A percentile compares a stretch with the other conserved stretches of the same genome.
Evolutionary conservation across 2,113 vertebrate species (phyloP).

Genomic region (Ellobius talpinus): DNA sequence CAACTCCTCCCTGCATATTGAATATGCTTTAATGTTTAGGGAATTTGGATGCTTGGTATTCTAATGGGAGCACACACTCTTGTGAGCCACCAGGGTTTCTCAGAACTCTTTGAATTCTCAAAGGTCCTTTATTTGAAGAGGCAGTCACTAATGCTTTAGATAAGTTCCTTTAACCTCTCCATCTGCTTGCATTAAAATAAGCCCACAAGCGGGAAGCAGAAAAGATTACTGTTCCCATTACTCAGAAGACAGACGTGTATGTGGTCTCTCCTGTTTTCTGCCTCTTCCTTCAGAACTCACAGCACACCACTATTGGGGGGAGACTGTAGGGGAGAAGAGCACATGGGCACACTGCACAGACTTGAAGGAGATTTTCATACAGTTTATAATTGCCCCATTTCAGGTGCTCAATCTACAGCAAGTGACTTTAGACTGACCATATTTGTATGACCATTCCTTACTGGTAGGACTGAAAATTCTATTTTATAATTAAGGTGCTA

Average conservation of each 20-base stretch:
- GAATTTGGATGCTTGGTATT: not conserved
- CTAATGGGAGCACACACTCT: not conserved
- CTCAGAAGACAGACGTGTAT: rapidly evolving
- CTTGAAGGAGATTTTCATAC: not conserved
- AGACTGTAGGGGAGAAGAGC: rapidly evolving
- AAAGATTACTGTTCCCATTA: not conserved
- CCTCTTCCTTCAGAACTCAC: not conserved
- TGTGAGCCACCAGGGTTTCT: constrained; percentile 1
- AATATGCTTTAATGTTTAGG: not conserved
- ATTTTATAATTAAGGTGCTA: constrained; percentile 19
- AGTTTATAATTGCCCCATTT: not conserved
- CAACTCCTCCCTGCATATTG: not conserved
- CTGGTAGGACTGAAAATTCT: not conserved
- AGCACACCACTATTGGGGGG: rapidly evolving
- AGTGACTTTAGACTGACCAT: not conserved
- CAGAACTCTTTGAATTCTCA: constrained; percentile 22
- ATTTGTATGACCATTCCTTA: not conserved
- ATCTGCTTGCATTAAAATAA: constrained; percentile 21
- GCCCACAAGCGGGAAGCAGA: not conserved
- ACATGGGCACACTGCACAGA: rapidly evolving
- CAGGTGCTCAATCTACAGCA: not conserved
- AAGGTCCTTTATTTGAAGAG: constrained; percentile 53
- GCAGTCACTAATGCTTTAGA: constrained; percentile 39
- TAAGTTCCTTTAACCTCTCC: not conserved
- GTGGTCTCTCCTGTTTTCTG: not conserved